These are phyloP conservation scores for Simalia tracyae DNA, from an alignment of 2,797 vertebrate genomes.

Conservation along the genomic window DNA sequence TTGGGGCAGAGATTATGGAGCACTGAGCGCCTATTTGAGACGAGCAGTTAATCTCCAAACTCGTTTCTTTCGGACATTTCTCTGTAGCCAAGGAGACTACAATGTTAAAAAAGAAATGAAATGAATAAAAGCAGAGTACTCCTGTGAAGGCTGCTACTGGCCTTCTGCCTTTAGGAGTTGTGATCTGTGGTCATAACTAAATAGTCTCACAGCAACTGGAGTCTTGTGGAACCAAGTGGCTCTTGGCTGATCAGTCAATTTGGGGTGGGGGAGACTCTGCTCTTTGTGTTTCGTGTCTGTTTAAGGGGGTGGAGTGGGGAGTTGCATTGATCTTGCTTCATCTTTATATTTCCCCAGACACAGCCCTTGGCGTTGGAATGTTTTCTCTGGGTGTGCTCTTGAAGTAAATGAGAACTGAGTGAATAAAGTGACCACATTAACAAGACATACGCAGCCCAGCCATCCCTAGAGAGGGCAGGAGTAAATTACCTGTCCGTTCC, in stretches of 20 bases:
- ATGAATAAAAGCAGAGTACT: neutral
- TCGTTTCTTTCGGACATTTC: neutral
- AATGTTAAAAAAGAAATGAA: neutral
- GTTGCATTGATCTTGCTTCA: conserved; percentile 3
- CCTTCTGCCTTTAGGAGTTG: neutral
- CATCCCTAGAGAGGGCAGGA: conserved; percentile 25
- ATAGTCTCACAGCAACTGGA: neutral
- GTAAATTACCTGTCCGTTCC: conserved; percentile 24
- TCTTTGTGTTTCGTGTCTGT: neutral
- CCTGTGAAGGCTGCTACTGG: neutral
- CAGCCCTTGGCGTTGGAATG: neutral
- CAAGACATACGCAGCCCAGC: neutral
- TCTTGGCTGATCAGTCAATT: neutral
- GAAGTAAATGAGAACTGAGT: conserved; percentile 40
- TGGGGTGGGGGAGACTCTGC: neutral
- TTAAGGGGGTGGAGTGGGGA: neutral
- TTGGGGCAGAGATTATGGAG: neutral
- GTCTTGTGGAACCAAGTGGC: neutral
- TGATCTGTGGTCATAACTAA: neutral
- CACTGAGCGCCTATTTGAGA: neutral
- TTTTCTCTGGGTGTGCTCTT: conserved; percentile 20
- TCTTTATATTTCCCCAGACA: conserved; percentile 7
- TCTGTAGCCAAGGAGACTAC: neutral
- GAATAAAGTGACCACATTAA: conserved; percentile 34
- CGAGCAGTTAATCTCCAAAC: neutral